A percentile compares a stretch with the other conserved stretches of the same genome.
phyloP scores from a whole-genome alignment of 2,888 invertebrate genomes.

The Miltochrista miniata region DNA sequence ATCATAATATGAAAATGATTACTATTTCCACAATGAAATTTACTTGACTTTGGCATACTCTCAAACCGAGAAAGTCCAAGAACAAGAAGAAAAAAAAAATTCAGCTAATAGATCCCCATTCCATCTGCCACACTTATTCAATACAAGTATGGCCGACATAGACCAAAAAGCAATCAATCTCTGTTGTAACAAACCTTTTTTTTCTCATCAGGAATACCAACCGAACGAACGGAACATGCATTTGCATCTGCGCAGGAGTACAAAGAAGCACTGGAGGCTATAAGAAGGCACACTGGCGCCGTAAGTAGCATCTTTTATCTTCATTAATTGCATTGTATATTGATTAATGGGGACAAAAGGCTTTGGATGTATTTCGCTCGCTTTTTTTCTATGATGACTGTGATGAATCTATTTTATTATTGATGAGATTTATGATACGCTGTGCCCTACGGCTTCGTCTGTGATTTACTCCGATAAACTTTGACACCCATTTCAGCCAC shows the following conservation, averaged over 20 bases:
- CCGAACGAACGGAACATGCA: conserved; percentile 65
- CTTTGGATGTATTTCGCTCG: background rate
- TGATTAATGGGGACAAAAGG: background rate
- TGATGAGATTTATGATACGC: too few species aligned
- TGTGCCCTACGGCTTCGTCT: too few species aligned
- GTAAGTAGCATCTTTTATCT: conserved; percentile 48
- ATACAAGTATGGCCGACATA: background rate
- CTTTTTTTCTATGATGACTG: background rate
- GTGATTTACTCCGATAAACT: too few species aligned
- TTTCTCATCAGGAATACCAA: conserved; percentile 57
- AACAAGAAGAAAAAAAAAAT: too few species aligned
- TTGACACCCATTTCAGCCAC: too few species aligned
- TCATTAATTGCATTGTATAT: conserved; percentile 5
- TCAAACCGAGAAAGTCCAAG: too few species aligned
- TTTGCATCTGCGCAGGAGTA: conserved; percentile 73
- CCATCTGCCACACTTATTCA: too few species aligned
- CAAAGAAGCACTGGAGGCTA: conserved; percentile 72
- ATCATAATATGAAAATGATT: too few species aligned
- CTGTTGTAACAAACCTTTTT: conserved; percentile 6
- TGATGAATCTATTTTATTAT: too few species aligned
- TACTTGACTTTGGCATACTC: too few species aligned
- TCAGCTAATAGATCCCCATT: too few species aligned
- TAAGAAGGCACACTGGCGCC: conserved; percentile 71
- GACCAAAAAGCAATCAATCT: conserved; percentile 11
- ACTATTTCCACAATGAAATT: too few species aligned